Base-by-base conservation (phyloP, 2,113 vertebrate genomes). In the Calidris pygmaea region DNA sequence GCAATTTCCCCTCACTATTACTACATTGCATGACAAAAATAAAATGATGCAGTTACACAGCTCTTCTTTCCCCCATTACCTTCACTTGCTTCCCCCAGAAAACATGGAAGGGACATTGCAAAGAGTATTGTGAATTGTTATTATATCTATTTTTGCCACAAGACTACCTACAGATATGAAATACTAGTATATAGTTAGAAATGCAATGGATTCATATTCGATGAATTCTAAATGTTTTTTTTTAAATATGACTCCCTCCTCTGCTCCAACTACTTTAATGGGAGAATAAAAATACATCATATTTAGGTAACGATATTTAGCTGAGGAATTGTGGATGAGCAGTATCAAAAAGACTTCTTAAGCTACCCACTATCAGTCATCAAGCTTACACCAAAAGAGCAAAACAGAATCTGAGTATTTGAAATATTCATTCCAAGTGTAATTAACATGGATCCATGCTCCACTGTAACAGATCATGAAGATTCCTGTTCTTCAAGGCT, bases 1-100 rank as follows among this genome's bases (percentile, higher is more conserved):
- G 27, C 37, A 74, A 12, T 71, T 62, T 89, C 30, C 35, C 18
- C 20, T 5, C 5, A 11, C 10, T 71, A 20, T 48, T 59, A 81
- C 17, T 43, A 22, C n/a, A 71, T 32, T 1, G 2, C 12, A 10
- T 35, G 29, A 55, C 34, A 74, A 41, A 94, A 74, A 34, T 53
- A 77, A 90, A 86, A 65, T 6, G 8, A 62, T 30, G 24, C 10
- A 37, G 16, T 47, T 52, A 41, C 29, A 48, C 9, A 78, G 15
- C 10, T 85, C 8, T 37, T 67, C 15, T 50, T 87, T 56, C 22
- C 70, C 12, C 9, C 29, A 35, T 84, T 74, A 8, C 9, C 15
- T 17, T 30, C 7, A 34, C 17, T 62, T 71, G 10, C 24, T 1
- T 0, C 17, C 72, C 15, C 13, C 23, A 73, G 5, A 1, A 4